Conservation (phyloP, 2,797 vertebrate species). For the Megalops cyprinoides region DNA sequence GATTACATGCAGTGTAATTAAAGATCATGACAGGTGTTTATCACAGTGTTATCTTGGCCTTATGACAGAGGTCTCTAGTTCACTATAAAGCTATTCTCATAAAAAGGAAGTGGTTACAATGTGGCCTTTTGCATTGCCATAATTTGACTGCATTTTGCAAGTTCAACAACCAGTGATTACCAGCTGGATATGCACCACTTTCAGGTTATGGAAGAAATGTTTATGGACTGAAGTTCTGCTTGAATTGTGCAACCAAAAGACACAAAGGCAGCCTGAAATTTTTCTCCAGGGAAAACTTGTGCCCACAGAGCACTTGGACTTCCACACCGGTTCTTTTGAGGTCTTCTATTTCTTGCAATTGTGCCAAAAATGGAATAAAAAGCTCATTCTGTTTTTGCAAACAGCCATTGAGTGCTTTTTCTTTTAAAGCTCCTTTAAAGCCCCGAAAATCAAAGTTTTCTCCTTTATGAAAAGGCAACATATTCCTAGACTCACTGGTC, state of each 20-base stretch:
- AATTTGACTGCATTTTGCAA: background rate
- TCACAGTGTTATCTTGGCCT: background rate
- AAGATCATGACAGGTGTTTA: background rate
- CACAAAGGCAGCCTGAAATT: conserved; percentile 69
- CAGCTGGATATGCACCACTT: background rate
- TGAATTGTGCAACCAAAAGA: conserved; percentile 57
- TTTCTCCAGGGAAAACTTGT: conserved; percentile 69
- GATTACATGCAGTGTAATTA: too few relatives aligned
- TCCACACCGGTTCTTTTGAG: conserved; percentile 61
- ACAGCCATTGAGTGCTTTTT: conserved; percentile 47
- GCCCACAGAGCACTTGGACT: conserved; percentile 62
- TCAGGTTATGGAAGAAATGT: background rate
- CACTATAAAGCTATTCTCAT: background rate
- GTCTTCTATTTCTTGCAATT: conserved; percentile 46
- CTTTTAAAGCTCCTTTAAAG: conserved; percentile 54
- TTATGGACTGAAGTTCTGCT: conserved; percentile 40
- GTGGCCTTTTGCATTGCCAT: background rate
- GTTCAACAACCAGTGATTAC: background rate
- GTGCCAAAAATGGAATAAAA: conserved; percentile 73
- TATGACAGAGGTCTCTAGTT: background rate
- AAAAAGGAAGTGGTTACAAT: background rate
- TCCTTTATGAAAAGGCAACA: conserved; percentile 67
- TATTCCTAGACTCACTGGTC: conserved; percentile 47
- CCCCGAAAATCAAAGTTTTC: conserved; percentile 53
- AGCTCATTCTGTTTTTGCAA: conserved; percentile 68